phyloP scores from a whole-genome alignment of 2,888 invertebrate species.

The Drosophila acutilabella region DNA sequence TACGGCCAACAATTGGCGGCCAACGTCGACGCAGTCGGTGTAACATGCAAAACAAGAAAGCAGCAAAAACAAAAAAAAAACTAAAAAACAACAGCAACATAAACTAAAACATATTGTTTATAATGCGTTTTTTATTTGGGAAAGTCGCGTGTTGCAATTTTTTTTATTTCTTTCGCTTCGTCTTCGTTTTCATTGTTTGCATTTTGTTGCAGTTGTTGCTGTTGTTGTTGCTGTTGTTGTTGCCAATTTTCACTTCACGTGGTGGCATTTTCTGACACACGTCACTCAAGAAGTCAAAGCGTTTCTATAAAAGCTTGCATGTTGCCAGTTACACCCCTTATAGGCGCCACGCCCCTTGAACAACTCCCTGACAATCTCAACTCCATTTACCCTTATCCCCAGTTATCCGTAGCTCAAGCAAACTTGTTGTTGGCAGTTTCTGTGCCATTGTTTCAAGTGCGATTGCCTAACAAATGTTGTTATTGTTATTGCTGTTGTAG shows the following conservation, averaged over 20 bases:
- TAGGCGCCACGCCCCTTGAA: not conserved
- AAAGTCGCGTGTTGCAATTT: constrained; percentile 77
- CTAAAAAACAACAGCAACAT: constrained; percentile 42
- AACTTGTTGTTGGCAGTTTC: constrained; percentile 29
- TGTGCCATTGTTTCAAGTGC: constrained; percentile 60
- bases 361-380: not conserved
- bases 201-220: constrained; percentile 25
- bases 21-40: constrained; percentile 49
- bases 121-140: constrained; percentile 78
- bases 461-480: constrained; percentile 25
- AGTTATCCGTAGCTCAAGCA: constrained; percentile 8
- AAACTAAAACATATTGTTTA: constrained; percentile 69
- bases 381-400: constrained; percentile 20
- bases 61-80: constrained; percentile 43
- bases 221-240: constrained; percentile 44
- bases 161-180: constrained; percentile 44
- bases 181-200: constrained; percentile 49
- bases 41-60: constrained; percentile 77
- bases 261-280: constrained; percentile 78
- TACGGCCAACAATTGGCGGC: constrained; percentile 60
- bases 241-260: constrained; percentile 80
- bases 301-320: constrained; percentile 47
- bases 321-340: constrained; percentile 21
- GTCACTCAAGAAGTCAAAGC: constrained; percentile 72
- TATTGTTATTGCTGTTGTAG: constrained; percentile 30